phyloP scores from a whole-genome alignment of 2,113 vertebrate genomes.

The Spilogale gracilis region DNA sequence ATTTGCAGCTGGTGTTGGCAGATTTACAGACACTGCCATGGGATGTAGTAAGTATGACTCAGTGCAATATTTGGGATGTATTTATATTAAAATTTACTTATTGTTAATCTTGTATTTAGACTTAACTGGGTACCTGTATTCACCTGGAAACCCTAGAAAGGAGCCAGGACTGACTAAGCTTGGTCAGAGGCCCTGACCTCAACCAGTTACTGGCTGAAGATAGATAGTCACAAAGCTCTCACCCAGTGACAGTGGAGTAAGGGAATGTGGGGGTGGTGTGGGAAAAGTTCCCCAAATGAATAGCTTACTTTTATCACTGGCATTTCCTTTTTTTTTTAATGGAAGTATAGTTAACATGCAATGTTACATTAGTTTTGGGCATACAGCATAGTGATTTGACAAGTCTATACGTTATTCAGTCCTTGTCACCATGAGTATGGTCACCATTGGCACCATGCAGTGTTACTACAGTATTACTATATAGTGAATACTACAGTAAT shows the following conservation, averaged over 20 bases:
- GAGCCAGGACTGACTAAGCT: neutral
- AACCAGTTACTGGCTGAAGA: neutral
- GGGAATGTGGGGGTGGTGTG: neutral
- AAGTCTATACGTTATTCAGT: neutral
- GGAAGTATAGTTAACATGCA: neutral
- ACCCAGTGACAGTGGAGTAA: accelerated
- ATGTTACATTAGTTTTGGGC: neutral
- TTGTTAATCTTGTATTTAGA: neutral
- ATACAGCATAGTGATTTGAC: neutral
- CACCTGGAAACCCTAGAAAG: neutral
- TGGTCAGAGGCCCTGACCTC: neutral
- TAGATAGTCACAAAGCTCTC: neutral
- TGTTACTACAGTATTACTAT: neutral
- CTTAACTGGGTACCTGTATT: neutral
- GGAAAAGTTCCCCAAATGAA: neutral
- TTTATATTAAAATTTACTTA: neutral
- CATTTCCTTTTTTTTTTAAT: neutral
- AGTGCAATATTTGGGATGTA: neutral
- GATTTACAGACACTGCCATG: neutral
- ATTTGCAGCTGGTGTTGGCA: neutral
- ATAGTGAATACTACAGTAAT: no score
- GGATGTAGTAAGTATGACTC: neutral
- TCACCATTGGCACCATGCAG: neutral
- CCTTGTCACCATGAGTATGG: neutral
- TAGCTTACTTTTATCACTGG: neutral